Conservation (phyloP, 2,797 vertebrate genomes). For the Diglossa cyanea region DNA sequence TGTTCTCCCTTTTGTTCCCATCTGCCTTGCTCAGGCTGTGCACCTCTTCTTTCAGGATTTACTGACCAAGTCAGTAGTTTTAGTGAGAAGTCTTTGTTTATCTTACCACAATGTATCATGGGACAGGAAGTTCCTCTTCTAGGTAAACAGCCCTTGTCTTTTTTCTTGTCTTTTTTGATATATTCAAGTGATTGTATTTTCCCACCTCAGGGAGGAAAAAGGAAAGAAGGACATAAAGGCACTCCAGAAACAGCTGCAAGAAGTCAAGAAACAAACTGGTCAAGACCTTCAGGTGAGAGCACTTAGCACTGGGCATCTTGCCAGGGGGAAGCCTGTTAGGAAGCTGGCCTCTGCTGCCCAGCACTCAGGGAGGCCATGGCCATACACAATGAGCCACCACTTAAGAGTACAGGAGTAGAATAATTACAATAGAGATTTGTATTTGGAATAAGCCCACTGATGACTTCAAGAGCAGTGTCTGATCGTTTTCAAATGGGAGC, state of each 20-base stretch:
- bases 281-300: conserved; percentile 78
- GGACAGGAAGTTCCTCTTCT: neutral
- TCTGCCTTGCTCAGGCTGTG: neutral
- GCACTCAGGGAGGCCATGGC: neutral
- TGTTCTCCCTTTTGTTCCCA: neutral
- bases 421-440: neutral
- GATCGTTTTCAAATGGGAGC: neutral
- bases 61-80: neutral
- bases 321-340: neutral
- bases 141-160: neutral
- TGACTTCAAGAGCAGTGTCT: neutral
- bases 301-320: neutral
- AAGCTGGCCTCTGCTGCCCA: neutral
- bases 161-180: neutral
- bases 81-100: neutral
- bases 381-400: neutral
- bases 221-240: conserved; percentile 69
- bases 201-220: conserved; percentile 74
- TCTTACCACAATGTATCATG: neutral
- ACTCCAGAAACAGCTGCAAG: conserved; percentile 75
- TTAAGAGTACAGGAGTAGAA: neutral
- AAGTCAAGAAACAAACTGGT: conserved; percentile 75
- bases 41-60: neutral
- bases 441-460: neutral
- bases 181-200: neutral